phyloP scores from a whole-genome alignment of 2,113 vertebrate species.

The Spheniscus mendiculus region DNA sequence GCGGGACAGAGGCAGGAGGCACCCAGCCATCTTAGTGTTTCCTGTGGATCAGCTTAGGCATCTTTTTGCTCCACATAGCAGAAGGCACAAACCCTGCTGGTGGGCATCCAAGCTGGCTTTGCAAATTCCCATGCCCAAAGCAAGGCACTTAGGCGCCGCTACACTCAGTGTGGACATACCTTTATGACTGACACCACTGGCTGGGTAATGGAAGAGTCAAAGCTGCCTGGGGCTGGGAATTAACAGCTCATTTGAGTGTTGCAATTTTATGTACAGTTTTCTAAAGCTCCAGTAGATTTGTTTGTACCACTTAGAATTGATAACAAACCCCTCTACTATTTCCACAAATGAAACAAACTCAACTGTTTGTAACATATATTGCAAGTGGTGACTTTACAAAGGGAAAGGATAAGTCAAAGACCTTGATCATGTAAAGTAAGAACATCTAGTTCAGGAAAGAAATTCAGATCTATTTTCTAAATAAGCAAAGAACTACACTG shows the following conservation, averaged over 20 bases:
- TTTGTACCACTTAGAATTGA: rapidly evolving
- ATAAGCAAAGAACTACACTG: background rate
- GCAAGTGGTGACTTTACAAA: background rate
- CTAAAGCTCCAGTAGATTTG: background rate
- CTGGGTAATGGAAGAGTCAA: background rate
- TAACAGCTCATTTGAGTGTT: background rate
- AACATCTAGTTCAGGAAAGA: background rate
- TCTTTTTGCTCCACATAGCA: background rate
- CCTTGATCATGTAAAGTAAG: background rate
- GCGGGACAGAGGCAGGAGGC: background rate
- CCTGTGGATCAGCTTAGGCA: background rate
- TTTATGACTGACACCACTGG: background rate
- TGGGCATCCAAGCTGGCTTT: background rate
- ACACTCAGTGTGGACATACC: rapidly evolving
- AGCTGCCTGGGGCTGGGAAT: background rate
- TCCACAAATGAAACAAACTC: background rate
- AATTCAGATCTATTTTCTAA: background rate
- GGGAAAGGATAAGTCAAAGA: background rate
- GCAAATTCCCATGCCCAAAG: background rate
- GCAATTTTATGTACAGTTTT: background rate
- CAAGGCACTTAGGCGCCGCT: background rate
- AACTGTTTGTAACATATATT: background rate
- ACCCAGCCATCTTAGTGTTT: background rate
- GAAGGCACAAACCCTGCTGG: background rate
- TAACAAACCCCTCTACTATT: background rate